Base-by-base conservation (phyloP, 2,797 vertebrate genomes). In the Acanthis flammea region DNA sequence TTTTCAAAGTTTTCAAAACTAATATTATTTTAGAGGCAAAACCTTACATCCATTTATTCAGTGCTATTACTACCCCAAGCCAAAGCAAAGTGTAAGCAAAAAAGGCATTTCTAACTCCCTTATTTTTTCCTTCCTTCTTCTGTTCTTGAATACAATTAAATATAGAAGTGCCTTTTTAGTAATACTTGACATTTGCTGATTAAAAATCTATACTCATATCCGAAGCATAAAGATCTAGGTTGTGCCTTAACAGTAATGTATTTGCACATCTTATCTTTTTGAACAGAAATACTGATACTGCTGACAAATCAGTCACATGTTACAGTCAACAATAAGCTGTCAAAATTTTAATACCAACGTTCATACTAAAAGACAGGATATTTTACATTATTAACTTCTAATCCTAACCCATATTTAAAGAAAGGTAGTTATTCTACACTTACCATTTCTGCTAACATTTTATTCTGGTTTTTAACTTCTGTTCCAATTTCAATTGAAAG, bases 401-500 rank as follows among this genome's bases (percentile, higher is more conserved):
- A 66, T 79, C 31, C 37, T 79, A 9, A 10, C 28, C 27, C 12
- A 7, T 22, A 55, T 45, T 80, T 86, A 63, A 73, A 54, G 54
- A 54, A 82, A 75, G 30, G 18, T 60, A 80, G 27, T 60, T 58
- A 68, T n/a, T 45, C 31, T 54, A 95, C 94, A 97, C 99, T 98
- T 97, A 99, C 99, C 99, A 99, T 99, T 28, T 99, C 99, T 9
- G 98, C 94, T 94, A 99, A 94, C 94, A 99, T 97, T 95, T 98
- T 99, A 97, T 99, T 99, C 61, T 99, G 99, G 89, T 98, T 97
- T 97, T 99, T 99, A 55, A 99, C 99, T 98, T 99, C 99, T 71
- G 98, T 98, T 93, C 99, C 99, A 73, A 99, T 99, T 96, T 99
- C 99, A 95, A 99, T 99, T 13, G 99, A 97, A 92, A 99, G 98